Base-by-base conservation (phyloP, 2,113 vertebrate species). In the Zeus faber region DNA sequence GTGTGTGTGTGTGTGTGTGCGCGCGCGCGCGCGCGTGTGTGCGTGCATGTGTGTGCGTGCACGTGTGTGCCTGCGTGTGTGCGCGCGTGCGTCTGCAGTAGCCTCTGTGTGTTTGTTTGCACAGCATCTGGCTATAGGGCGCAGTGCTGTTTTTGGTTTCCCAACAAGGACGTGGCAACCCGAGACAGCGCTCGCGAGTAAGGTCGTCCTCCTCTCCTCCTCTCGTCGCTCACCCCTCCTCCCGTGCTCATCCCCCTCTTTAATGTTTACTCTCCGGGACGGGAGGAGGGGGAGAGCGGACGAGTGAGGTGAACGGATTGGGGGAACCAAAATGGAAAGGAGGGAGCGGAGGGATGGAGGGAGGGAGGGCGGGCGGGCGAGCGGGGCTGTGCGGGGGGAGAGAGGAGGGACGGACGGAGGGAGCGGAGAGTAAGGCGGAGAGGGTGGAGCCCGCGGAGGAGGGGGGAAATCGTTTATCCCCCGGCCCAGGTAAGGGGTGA, bases 401-500 rank as follows among this genome's bases (percentile, higher is more conserved):
- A n/a, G n/a, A n/a, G 31, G 33, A 18, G 23, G 13, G 33, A 37
- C n/a, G 33, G 2, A 37, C n/a, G 33, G 33, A 37, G 33, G n/a
- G 33, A 37, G 13, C 4, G 33, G 46, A 9, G 22, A 10, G 23
- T 16, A 23, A 72, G 49, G 39, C 49, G 50, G 69, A 2, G n/a
- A 7, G 20, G 23, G 67, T 23, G 44, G 55, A 24, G 56, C n/a
- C n/a, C n/a, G n/a, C 47, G 6, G 27, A 58, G 61, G 71, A 52
- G 58, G 63, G 65, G 74, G 72, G 57, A 67, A 73, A 73, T 76
- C 24, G 45, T 81, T 76, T 79, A 68, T 75, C 56, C 72, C 61
- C 62, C 62, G 75, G 70, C 66, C 59, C 68, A 70, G 77, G 77
- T 87, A 62, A 77, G 76, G n/a, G 74, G 75, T 87, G 82, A 84